A percentile compares a stretch with the other conserved stretches of the same genome.
Conservation (phyloP, 2,113 vertebrate species). For the Nannospalax galili region DNA sequence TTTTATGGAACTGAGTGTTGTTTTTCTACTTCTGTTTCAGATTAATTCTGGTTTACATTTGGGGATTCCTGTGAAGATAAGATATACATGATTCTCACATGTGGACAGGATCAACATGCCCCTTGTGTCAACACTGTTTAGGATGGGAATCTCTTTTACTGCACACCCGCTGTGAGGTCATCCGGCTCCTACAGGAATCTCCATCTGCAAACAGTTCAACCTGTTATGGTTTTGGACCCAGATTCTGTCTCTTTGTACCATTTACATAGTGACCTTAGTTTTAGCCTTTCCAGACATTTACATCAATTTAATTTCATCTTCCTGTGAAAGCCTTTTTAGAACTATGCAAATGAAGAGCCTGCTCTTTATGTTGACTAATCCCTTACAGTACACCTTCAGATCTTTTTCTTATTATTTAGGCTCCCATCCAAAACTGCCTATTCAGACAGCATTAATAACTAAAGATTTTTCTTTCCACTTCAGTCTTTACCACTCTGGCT, state of each 20-base stretch:
- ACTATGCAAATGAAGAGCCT: neutral
- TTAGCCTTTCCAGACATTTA: neutral
- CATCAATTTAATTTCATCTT: neutral
- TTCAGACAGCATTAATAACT: neutral
- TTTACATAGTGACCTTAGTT: neutral
- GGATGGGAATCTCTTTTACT: accelerated
- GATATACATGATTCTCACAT: neutral
- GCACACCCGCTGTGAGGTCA: accelerated
- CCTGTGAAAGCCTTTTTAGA: neutral
- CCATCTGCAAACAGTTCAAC: neutral
- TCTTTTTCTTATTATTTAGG: neutral
- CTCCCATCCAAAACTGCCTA: neutral
- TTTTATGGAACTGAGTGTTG: neutral
- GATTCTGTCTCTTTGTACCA: neutral
- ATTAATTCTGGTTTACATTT: neutral
- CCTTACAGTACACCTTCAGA: neutral
- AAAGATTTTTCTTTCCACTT: neutral
- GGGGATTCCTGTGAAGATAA: conserved; percentile 34
- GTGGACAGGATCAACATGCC: neutral
- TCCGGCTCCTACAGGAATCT: neutral
- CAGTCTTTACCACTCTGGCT: neutral
- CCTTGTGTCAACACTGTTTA: accelerated
- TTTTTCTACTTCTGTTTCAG: neutral
- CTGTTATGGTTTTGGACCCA: neutral
- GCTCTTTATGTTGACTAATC: neutral